A percentile compares a stretch with the other conserved stretches of the same genome.
Evolutionary conservation across 2,797 vertebrate species (phyloP).

Genomic region (Caiman crocodilus): DNA sequence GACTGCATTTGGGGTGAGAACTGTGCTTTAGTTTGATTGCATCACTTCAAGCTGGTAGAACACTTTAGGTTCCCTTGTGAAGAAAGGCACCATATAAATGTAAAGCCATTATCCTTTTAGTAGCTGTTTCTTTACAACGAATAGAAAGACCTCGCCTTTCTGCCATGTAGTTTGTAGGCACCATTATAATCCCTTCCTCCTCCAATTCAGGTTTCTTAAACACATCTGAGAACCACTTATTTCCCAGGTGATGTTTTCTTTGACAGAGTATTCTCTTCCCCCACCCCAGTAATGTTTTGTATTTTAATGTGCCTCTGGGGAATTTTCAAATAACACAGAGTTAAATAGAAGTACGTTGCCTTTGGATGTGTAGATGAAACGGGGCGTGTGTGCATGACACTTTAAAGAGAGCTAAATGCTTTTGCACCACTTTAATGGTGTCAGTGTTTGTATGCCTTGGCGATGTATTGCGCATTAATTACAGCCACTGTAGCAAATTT

Average conservation of each 20-base stretch:
- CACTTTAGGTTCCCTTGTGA: neutral
- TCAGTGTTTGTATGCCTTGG: too few relatives aligned
- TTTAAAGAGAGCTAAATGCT: too few relatives aligned
- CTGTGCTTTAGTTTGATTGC: neutral
- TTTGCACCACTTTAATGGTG: too few relatives aligned
- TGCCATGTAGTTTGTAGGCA: neutral
- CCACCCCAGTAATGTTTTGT: neutral
- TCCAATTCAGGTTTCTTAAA: neutral
- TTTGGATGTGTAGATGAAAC: neutral
- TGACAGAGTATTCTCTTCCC: neutral
- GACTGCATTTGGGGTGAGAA: neutral
- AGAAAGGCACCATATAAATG: neutral
- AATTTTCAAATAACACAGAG: neutral
- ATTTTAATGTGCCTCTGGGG: neutral
- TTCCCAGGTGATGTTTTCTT: neutral
- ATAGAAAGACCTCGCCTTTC: neutral
- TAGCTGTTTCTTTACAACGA: neutral
- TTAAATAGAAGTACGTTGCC: neutral
- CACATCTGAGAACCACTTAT: neutral
- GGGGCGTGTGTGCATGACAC: rapidly evolving
- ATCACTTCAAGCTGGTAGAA: neutral
- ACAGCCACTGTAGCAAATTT: too few relatives aligned
- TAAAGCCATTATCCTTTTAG: neutral
- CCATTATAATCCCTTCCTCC: neutral
- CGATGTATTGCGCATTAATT: too few relatives aligned